Base-by-base conservation (phyloP, 2,888 invertebrate species). In the Orthonevra nobilis region DNA sequence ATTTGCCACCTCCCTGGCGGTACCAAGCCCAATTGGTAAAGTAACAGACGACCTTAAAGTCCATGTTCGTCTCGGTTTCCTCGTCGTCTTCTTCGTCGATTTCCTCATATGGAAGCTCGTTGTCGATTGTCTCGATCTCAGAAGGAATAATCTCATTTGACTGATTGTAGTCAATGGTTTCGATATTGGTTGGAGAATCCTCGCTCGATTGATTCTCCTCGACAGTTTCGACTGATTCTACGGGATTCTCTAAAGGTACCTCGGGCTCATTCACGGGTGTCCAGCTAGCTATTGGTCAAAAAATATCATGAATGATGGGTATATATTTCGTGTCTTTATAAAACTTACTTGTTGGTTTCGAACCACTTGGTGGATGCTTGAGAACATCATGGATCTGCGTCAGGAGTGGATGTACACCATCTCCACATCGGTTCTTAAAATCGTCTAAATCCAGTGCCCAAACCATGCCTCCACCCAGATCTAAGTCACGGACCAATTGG, bases 21-120 rank as follows among this genome's bases (percentile, higher is more conserved):
- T 97, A 97, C 96, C 96, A 97, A 19, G 97, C 96, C 97, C 97
- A 97, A 85, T 97, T 97, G 0, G 96, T 96, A 86, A 96, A 97
- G 86, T 97, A 97, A 84, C 97, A 97, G 2, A 97, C 93, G 0
- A 96, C 93, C 90, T 96, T 96, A 84, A 91, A 96, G 19, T 90
- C 89, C 64, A 60, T 15, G 9, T 66, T 14, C 1, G 40, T 40
- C 0, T 69, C 56, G 1, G 28, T 36, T 23, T 60, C 60, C 1
- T n/a, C 26, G 3, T 23, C 23, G 3, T 3, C 3, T 4, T 23
- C 5, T 23, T 4, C 5, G 23, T 23, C 23, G 23, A 23, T 23
- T 5, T 23, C 23, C 7, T 82, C 69, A 1, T 83, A 50, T 20
- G 83, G 81, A 32, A 84, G 84, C 60, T 82, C 83, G 19, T 46